Base-by-base conservation (phyloP, 1,140 invertebrate genomes). In the Lycorma delicatula region DNA sequence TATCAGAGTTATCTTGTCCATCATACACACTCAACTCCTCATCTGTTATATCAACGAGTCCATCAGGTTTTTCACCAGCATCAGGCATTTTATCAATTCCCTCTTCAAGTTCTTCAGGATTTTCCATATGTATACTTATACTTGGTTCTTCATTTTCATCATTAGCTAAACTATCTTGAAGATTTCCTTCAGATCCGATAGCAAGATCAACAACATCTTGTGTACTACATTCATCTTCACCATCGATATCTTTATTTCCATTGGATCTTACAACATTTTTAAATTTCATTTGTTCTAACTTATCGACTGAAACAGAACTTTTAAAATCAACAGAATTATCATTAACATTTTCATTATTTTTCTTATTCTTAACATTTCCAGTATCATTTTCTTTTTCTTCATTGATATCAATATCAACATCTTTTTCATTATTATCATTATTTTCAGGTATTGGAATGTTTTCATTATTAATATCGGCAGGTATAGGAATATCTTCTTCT, bases 391-490 rank as follows among this genome's bases (percentile, higher is more conserved):
- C n/a, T n/a, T n/a, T n/a, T n/a, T n/a, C n/a, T n/a, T n/a, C n/a
- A n/a, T n/a, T n/a, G n/a, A n/a, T n/a, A n/a, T n/a, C n/a, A n/a
- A n/a, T n/a, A n/a, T n/a, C n/a, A n/a, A n/a, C n/a, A n/a, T n/a
- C n/a, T n/a, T n/a, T n/a, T n/a, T n/a, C n/a, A n/a, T n/a, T n/a
- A n/a, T n/a, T n/a, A n/a, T n/a, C n/a, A 63, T 47, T 13, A 61
- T 71, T 16, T 67, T 41, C 31, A 68, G 36, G 0, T 62, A 60
- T 6, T 67, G 34, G 27, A 74, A 72, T 23, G 74, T 71, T 13
- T 74, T 71, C 26, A 72, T 74, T 52, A 71, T 74, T 64, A 70
- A 72, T n/a, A 68, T 69, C 36, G 71, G 68, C 18, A 12, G 22
- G 26, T 25, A 26, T 71, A 69, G 0, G 68, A 71, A 54, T 72